Conservation (phyloP, 2,113 vertebrate genomes). For the Crocuta crocuta region DNA sequence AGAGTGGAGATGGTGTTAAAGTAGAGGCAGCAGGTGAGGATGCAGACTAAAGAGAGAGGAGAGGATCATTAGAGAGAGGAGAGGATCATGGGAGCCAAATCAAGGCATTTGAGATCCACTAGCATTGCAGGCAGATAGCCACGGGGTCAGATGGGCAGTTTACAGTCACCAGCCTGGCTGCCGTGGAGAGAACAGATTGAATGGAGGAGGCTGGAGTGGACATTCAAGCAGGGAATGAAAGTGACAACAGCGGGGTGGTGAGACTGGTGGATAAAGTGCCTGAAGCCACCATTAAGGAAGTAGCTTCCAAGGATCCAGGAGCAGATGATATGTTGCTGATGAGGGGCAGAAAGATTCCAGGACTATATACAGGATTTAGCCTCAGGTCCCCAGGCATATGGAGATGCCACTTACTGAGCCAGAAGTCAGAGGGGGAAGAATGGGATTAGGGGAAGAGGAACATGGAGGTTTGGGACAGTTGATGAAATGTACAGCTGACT, state of each 20-base stretch:
- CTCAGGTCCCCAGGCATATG: not conserved
- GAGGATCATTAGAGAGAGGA: not conserved
- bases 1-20: fast-evolving
- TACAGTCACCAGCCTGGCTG: no score
- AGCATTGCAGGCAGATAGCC: not conserved
- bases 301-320: not conserved
- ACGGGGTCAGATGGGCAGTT: not conserved
- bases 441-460: not conserved
- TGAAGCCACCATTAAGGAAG: not conserved
- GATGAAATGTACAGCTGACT: not conserved
- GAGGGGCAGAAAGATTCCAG: not conserved
- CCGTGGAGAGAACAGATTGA: not conserved
- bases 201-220: not conserved
- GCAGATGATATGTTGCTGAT: not conserved
- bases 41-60: not conserved
- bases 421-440: not conserved
- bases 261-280: not conserved
- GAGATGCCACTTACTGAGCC: not conserved
- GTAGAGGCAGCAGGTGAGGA: not conserved
- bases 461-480: fast-evolving
- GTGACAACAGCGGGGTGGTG: not conserved
- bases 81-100: not conserved
- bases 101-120: not conserved
- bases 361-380: not conserved
- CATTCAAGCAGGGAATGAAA: not conserved